Evolutionary conservation across 1,140 invertebrate species (phyloP), one percentile per base, ranked within the genome.

Genomic region (Drosophila ironensis): DNA sequence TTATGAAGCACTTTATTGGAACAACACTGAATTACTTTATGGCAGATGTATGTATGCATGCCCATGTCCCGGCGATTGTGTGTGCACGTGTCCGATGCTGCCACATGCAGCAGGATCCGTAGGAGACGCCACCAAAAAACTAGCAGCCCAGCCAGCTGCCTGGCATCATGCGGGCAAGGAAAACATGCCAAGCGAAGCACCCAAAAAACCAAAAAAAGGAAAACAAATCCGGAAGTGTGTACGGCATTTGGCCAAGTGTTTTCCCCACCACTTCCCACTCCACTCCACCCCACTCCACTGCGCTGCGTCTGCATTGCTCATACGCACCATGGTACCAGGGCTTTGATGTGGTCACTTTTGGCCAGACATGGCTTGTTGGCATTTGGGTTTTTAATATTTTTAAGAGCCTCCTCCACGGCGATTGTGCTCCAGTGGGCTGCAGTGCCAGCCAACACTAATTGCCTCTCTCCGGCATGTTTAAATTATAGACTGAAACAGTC

Each of bases 1-100:
- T 86, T 86, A 86, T 86, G 80, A 86, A 86, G 80, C 80, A 86
- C 80, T 86, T 86, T 86, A 86, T 86, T 86, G 80, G 78, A 86
- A 80, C 80, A 86, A 86, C 80, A 86, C 80, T 86, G 80, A 86
- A 86, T 86, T 86, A 86, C 80, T 86, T 86, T 72, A 86, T 75
- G 80, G 66, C 47, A 72, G 56, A 48, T 48, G 42, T 59, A 70
- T 64, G 56, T 47, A 72, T 56, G 53, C 19, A 24, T 41, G 46
- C 27, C 68, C 9, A 27, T 56, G 44, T 61, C 17, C 45, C 33
- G 45, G 28, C 37, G 33, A 40, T 6, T 60, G 40, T 48, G 24
- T 44, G 47, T 48, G 28, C 33, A 45, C 5, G 33, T 47, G 47
- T 44, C 11, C 48, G 37, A 7, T 41, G 28, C 38, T 66, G 22